Conservation (phyloP, 1,140 invertebrate genomes). For the Antheraea mylitta region DNA sequence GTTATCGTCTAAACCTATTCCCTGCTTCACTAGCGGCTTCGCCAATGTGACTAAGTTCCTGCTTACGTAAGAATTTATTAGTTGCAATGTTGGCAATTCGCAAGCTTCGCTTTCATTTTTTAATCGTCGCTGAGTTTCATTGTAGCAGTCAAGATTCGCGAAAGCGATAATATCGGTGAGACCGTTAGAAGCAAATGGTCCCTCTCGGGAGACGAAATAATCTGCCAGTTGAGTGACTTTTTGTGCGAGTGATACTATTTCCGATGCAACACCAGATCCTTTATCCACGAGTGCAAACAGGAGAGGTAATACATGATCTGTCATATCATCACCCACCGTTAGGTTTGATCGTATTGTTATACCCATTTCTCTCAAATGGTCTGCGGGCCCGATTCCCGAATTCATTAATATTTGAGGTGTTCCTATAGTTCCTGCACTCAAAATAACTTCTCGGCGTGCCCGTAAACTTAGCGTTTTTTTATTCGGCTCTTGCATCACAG, state of each 20-base stretch:
- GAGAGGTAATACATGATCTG: constrained; percentile 82
- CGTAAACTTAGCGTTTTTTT: constrained; percentile 37
- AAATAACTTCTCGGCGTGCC: constrained; percentile 84
- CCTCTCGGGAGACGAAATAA: constrained; percentile 59
- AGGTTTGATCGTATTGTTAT: constrained; percentile 81
- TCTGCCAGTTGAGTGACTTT: constrained; percentile 48
- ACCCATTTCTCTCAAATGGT: constrained; percentile 77
- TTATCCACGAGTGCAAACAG: constrained; percentile 60
- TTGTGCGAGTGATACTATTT: constrained; percentile 15
- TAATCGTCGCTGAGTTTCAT: constrained; percentile 44
- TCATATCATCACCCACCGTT: constrained; percentile 86
- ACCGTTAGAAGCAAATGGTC: constrained; percentile 73
- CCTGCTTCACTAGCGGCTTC: constrained; percentile 38
- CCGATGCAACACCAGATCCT: constrained; percentile 30
- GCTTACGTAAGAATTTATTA: constrained; percentile 51
- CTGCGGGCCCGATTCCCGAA: constrained; percentile 85
- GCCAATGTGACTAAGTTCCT: constrained; percentile 79
- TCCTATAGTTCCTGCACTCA: constrained; percentile 85
- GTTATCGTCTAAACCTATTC: constrained; percentile 55
- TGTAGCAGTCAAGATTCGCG: constrained; percentile 72
- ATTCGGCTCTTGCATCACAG: constrained; percentile 25
- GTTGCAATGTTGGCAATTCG: constrained; percentile 40
- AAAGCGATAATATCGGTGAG: constrained; percentile 75
- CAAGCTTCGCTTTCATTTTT: constrained; percentile 34
- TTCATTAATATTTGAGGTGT: constrained; percentile 86